Percentiles rank a stretch among this genome's conserved stretches.
Conservation (phyloP, 2,888 invertebrate species). For the Xanthorhoe spadicearia region DNA sequence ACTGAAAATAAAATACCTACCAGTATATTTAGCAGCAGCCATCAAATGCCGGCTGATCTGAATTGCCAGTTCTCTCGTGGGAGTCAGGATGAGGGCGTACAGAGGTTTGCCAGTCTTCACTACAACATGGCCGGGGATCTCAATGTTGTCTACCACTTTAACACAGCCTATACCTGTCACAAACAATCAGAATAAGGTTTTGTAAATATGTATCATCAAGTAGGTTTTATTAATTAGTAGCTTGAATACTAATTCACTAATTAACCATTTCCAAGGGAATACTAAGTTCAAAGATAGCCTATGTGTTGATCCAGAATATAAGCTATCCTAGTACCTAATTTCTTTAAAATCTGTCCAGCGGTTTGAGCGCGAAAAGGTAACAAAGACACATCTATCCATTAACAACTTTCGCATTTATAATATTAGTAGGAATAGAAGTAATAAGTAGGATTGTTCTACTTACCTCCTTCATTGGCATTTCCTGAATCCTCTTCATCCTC, state of each 20-base stretch:
- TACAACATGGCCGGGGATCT: slow-evolving; percentile 62
- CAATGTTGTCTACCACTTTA: slow-evolving; percentile 82
- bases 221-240: too few relatives aligned
- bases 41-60: slow-evolving; percentile 95
- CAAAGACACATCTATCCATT: too few relatives aligned
- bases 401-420: too few relatives aligned
- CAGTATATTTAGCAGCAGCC: slow-evolving; percentile 91
- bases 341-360: too few relatives aligned
- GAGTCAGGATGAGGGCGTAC: slow-evolving; percentile 95
- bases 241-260: too few relatives aligned
- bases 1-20: slow-evolving; percentile 55
- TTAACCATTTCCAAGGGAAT: too few relatives aligned
- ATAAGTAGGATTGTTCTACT: background rate
- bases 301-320: too few relatives aligned
- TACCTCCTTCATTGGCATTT: slow-evolving; percentile 55
- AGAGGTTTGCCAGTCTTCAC: slow-evolving; percentile 84
- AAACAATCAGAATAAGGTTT: background rate
- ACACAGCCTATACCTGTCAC: slow-evolving; percentile 85
- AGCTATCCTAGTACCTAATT: too few relatives aligned
- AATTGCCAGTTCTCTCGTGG: slow-evolving; percentile 97
- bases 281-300: too few relatives aligned
- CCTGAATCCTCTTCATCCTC: slow-evolving; percentile 51
- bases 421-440: too few relatives aligned
- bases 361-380: too few relatives aligned
- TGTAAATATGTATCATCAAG: too few relatives aligned